Percentiles rank a stretch among this genome's conserved stretches.
These are phyloP conservation scores for Plebejus argus DNA, from an alignment of 2,888 invertebrate species.

Conservation along the genomic window DNA sequence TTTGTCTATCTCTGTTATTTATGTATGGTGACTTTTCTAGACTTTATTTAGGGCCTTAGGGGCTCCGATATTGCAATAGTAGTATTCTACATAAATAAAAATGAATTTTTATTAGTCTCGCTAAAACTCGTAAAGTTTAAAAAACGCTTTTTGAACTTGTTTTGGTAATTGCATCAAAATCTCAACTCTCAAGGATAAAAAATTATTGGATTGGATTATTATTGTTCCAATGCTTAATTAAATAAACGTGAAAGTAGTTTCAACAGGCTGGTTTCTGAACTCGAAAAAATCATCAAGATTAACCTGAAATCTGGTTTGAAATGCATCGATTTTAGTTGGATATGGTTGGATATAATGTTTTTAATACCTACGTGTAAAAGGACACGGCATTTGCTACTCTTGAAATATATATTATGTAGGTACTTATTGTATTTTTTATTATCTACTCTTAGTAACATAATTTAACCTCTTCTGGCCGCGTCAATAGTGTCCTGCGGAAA, in stretches of 20 bases:
- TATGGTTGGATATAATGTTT: not conserved
- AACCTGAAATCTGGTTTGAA: conserved; percentile 15
- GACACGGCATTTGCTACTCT: not conserved
- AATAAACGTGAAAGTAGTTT: conserved; percentile 22
- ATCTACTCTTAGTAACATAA: too few relatives aligned
- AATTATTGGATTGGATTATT: not conserved
- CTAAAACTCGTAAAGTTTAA: not conserved
- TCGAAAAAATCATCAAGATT: conserved; percentile 8
- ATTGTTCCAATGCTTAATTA: not conserved
- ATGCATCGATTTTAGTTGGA: not conserved
- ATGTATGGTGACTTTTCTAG: not conserved
- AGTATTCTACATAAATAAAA: too few relatives aligned
- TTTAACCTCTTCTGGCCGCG: too few relatives aligned
- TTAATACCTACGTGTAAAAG: not conserved
- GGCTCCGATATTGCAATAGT: not conserved
- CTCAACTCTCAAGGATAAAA: not conserved
- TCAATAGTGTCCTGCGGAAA: too few relatives aligned
- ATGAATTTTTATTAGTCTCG: too few relatives aligned
- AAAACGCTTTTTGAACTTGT: not conserved
- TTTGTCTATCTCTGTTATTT: conserved; percentile 21
- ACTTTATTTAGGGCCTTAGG: not conserved
- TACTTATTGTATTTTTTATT: too few relatives aligned
- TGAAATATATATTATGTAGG: too few relatives aligned
- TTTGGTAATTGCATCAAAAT: not conserved
- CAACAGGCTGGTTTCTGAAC: not conserved